These are phyloP conservation scores for Pomacea canaliculata DNA, from an alignment of 2,888 invertebrate species.

Conservation along the genomic window DNA sequence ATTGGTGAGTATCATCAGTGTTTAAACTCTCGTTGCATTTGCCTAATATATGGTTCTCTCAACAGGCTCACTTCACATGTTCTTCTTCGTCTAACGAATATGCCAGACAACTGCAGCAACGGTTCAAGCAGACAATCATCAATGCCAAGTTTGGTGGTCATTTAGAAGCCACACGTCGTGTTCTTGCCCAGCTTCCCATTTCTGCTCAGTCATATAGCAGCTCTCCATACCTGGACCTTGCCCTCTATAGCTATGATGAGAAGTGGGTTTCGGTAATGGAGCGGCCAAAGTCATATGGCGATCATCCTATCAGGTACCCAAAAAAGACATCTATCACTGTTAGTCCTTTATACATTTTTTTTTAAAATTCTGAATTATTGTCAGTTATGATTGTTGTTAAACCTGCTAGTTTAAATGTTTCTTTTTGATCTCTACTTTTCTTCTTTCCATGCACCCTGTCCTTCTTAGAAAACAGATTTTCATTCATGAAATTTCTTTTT, in stretches of 20 bases:
- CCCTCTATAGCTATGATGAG: slow-evolving; percentile 93
- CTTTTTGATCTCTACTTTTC: neutral
- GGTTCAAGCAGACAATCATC: slow-evolving; percentile 90
- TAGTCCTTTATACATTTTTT: neutral
- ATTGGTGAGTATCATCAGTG: no score
- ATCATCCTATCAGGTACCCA: slow-evolving; percentile 87
- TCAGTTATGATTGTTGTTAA: neutral
- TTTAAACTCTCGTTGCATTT: no score
- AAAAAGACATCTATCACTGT: neutral
- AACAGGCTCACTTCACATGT: slow-evolving; percentile 84
- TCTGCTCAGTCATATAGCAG: slow-evolving; percentile 94
- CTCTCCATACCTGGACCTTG: slow-evolving; percentile 92
- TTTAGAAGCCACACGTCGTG: slow-evolving; percentile 88
- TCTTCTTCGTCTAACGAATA: slow-evolving; percentile 91
- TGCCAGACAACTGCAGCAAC: slow-evolving; percentile 78
- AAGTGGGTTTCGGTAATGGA: slow-evolving; percentile 96
- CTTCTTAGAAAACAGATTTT: no score
- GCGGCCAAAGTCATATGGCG: slow-evolving; percentile 91
- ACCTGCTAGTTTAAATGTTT: neutral
- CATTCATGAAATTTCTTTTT: no score
- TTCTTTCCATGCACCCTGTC: no score
- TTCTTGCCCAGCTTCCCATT: slow-evolving; percentile 91
- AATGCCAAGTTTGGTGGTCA: slow-evolving; percentile 91
- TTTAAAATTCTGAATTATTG: neutral
- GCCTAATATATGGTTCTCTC: neutral